These are phyloP conservation scores for Nebria salina DNA, from an alignment of 2,888 invertebrate species.

Conservation along the genomic window DNA sequence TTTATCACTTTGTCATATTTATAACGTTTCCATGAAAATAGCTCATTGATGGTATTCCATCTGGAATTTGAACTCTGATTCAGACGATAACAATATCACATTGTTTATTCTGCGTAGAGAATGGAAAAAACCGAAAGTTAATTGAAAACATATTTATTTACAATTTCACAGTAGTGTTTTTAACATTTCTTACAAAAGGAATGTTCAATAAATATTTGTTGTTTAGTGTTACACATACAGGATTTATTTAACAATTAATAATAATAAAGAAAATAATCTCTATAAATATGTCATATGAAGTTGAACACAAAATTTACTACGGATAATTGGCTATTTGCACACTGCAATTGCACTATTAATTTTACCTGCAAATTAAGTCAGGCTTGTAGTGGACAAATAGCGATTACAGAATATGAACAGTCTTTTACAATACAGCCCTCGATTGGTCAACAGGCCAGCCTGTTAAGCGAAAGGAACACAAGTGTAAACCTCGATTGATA, in stretches of 20 bases:
- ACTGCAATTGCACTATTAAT: slow-evolving; percentile 27
- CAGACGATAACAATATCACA: not conserved
- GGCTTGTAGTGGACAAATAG: slow-evolving; percentile 15
- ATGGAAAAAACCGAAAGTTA: slow-evolving; percentile 2
- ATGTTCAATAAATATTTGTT: slow-evolving; percentile 27
- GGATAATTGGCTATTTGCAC: slow-evolving; percentile 3
- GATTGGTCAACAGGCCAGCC: slow-evolving; percentile 39
- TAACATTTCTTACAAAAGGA: slow-evolving; percentile 44
- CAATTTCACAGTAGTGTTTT: slow-evolving; percentile 39
- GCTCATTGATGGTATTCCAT: not conserved
- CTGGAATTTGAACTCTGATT: not conserved
- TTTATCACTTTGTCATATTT: not conserved
- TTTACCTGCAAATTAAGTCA: slow-evolving; percentile 35
- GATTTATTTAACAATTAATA: slow-evolving; percentile 11
- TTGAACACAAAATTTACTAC: not conserved
- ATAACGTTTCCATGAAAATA: not conserved
- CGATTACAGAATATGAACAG: slow-evolving; percentile 25
- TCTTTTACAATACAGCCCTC: slow-evolving; percentile 23
- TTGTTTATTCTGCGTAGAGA: not conserved
- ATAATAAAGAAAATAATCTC: slow-evolving; percentile 5
- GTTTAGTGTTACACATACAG: slow-evolving; percentile 30
- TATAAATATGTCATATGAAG: slow-evolving; percentile 5
- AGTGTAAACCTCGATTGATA: not conserved
- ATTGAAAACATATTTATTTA: slow-evolving; percentile 44
- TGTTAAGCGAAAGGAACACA: not conserved